Base-by-base conservation (phyloP, 64 coral and sea anemone genomes). In the Pocillopora damicornis region DNA sequence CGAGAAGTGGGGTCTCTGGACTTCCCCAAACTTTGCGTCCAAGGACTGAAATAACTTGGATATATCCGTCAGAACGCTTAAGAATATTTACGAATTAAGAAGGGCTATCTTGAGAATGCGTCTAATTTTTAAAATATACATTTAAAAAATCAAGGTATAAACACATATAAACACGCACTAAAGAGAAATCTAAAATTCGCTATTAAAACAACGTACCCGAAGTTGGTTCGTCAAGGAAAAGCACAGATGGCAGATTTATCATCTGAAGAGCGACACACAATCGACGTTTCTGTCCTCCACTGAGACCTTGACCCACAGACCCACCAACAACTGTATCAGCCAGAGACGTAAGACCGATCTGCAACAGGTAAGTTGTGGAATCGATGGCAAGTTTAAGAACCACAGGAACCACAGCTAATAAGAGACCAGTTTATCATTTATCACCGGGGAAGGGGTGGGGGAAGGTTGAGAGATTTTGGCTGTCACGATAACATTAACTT, bases 191-290 rank as follows among this genome's bases (percentile, higher is more conserved):
- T 57, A 13, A 15, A 17, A 63, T 1, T 15, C 11, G 16, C 11
- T 1, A 63, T 13, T 25, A 25, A 26, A 36, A 1, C 36, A 11
- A 15, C 20, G 17, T 93, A 89, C 91, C 91, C n/a, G 91, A 93
- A 15, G 91, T 93, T 67, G 91, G 91, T 59, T 93, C 91, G 25
- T 93, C 91, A 26, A 93, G 87, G 80, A 93, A 93, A 73, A 93
- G 80, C 9, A 88, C 91, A 67, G 91, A 88, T 58, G 75, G 38
- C 18, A 45, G 1, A 42, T 56, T 77, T 13, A 77, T 57, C 75
- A 93, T 81, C 76, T 93, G 91, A 13, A 93, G 62, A 45, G 42
- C 75, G 57, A 51, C 42, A 56, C 18, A 77, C 15, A 51, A 38
- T 6, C 36, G 42, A 22, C 42, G 42, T 77, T 45, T 77, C 17